phyloP scores from a whole-genome alignment of 2,113 vertebrate genomes.

The Chroicocephalus ridibundus region DNA sequence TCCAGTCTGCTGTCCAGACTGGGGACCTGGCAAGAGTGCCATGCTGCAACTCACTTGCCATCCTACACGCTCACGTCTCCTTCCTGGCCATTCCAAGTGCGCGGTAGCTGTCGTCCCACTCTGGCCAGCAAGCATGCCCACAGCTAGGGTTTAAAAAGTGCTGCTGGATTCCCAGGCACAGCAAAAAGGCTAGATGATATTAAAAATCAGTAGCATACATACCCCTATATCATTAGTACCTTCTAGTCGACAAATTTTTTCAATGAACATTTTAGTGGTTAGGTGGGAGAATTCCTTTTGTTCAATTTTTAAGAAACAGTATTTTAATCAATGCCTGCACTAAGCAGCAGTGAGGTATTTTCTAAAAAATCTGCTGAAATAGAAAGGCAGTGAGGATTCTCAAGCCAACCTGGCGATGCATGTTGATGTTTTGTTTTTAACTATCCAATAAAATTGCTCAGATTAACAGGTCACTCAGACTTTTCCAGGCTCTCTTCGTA shows the following conservation, averaged over 20 bases:
- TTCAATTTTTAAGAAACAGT: slow-evolving; percentile 51
- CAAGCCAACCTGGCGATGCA: slow-evolving; percentile 45
- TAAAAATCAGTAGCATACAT: background rate
- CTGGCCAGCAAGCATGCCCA: background rate
- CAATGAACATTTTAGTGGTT: background rate
- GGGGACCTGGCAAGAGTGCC: background rate
- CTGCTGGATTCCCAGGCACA: background rate
- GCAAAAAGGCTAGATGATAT: background rate
- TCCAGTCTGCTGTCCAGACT: background rate
- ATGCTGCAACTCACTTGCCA: background rate
- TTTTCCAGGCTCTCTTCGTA: slow-evolving; percentile 44
- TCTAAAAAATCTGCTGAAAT: slow-evolving; percentile 46
- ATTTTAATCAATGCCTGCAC: slow-evolving; percentile 45
- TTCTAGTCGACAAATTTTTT: background rate
- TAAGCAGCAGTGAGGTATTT: slow-evolving; percentile 49
- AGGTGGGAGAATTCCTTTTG: slow-evolving; percentile 52
- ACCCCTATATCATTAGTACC: background rate
- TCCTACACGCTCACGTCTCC: background rate
- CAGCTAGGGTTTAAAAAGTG: background rate
- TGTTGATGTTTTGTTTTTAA: slow-evolving; percentile 50
- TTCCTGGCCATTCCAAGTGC: background rate
- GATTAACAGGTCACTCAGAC: slow-evolving; percentile 54
- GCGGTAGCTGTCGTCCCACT: background rate
- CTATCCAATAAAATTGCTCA: slow-evolving; percentile 51
- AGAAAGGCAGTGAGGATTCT: slow-evolving; percentile 33